Evolutionary conservation across 2,113 vertebrate genomes (phyloP).

Genomic region (Gopherus flavomarginatus): DNA sequence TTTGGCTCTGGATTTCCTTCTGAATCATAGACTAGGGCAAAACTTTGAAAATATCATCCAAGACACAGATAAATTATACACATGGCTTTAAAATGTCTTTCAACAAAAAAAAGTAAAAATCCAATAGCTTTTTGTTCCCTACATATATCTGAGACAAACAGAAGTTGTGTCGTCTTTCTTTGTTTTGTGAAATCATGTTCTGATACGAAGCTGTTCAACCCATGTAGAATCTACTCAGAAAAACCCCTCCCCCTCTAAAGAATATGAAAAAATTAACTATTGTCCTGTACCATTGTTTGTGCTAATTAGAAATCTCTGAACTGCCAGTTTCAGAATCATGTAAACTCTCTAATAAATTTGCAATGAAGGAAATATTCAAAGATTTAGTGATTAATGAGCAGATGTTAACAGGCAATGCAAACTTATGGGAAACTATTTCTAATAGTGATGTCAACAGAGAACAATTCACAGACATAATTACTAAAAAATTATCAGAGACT

Average conservation of each 20-base stretch:
- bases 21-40: conserved; percentile 56
- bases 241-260: background rate
- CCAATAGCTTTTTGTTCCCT: conserved; percentile 28
- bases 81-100: conserved; percentile 56
- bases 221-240: conserved; percentile 25
- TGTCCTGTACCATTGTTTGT: conserved; percentile 57
- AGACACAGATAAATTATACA: conserved; percentile 53
- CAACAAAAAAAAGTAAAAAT: conserved; percentile 40
- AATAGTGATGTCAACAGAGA: conserved; percentile 89
- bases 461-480: conserved; percentile 91
- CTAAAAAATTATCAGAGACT: conserved; percentile 89
- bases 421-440: conserved; percentile 86
- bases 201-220: background rate
- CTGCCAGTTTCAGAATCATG: conserved; percentile 38
- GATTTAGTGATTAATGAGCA: conserved; percentile 87
- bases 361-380: conserved; percentile 80
- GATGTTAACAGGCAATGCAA: conserved; percentile 84
- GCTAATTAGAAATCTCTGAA: conserved; percentile 73
- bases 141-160: conserved; percentile 50
- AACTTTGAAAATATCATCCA: conserved; percentile 56
- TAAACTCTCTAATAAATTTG: conserved; percentile 76
- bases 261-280: background rate
- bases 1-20: conserved; percentile 53
- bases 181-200: conserved; percentile 49
- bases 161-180: conserved; percentile 44